phyloP scores from a whole-genome alignment of 30 jellyfish, hydroid and myxozoan species.

The Hydractinia echinata region DNA sequence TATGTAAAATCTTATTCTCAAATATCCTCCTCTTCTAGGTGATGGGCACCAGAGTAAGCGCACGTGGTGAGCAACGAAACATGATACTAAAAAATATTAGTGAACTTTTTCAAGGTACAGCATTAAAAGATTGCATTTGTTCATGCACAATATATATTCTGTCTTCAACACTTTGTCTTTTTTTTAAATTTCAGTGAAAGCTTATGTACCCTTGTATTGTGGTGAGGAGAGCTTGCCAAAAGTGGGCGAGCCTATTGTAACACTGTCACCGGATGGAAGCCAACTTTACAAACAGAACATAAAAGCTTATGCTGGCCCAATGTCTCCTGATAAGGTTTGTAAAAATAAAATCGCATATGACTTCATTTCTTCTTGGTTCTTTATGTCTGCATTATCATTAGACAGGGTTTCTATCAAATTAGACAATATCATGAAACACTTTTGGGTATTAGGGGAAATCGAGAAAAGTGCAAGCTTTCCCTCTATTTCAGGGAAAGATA shows the following conservation, averaged over 20 bases:
- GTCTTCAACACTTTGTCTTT: background rate
- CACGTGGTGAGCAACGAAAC: background rate
- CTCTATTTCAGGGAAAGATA: too few relatives aligned
- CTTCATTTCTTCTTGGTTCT: too few relatives aligned
- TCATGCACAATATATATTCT: too few relatives aligned
- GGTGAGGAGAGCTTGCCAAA: slow-evolving; percentile 49
- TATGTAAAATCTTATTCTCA: too few relatives aligned
- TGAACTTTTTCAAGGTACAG: slow-evolving; percentile 18
- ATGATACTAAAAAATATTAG: background rate
- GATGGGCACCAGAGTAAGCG: slow-evolving; percentile 17
- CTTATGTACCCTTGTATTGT: slow-evolving; percentile 38
- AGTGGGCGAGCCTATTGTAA: slow-evolving; percentile 45
- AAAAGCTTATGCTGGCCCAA: slow-evolving; percentile 90
- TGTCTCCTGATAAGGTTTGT: slow-evolving; percentile 65
- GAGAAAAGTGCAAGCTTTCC: too few relatives aligned
- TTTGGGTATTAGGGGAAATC: too few relatives aligned
- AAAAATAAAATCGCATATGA: background rate
- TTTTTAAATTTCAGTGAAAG: slow-evolving; percentile 26
- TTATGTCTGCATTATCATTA: too few relatives aligned
- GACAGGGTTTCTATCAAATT: too few relatives aligned
- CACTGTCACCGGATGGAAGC: slow-evolving; percentile 17
- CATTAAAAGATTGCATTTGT: background rate
- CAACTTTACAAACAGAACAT: slow-evolving; percentile 31
- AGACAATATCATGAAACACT: too few relatives aligned
- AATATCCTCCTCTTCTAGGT: background rate